phyloP scores from a whole-genome alignment of 2,113 vertebrate species.

The Mionectes macconnelli region DNA sequence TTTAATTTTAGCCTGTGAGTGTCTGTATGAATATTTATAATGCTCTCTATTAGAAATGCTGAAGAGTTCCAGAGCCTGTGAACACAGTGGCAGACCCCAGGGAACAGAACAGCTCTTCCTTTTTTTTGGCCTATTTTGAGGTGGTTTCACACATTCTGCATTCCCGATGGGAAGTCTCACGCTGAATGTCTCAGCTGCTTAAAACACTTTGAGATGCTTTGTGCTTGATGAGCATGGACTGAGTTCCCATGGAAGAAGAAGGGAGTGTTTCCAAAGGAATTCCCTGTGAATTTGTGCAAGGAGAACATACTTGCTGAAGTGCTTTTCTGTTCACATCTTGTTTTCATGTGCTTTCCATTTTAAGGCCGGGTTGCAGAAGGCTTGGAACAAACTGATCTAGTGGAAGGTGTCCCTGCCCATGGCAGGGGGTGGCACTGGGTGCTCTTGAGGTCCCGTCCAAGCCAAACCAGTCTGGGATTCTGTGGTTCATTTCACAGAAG shows the following conservation, averaged over 20 bases:
- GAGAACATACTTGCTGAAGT: not conserved
- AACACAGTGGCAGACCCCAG: not conserved
- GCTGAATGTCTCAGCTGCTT: conserved; percentile 6
- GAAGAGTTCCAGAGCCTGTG: conserved; percentile 7
- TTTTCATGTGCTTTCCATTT: not conserved
- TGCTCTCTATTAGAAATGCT: conserved; percentile 20
- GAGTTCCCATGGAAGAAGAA: not conserved
- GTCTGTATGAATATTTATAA: conserved; percentile 61
- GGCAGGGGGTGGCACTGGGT: not conserved
- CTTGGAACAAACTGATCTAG: not conserved
- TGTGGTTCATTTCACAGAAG: not conserved
- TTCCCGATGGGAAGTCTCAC: conserved; percentile 24
- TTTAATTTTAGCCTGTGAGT: conserved; percentile 45
- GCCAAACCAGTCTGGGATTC: not conserved
- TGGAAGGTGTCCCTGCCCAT: rapidly evolving
- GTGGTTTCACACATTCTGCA: conserved; percentile 15
- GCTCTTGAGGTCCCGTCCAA: not conserved
- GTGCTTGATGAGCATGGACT: not conserved
- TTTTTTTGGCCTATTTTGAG: not conserved
- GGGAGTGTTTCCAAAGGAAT: conserved; percentile 11
- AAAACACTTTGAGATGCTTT: not conserved
- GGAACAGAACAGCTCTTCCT: not conserved
- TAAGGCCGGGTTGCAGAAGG: not conserved
- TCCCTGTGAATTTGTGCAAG: not conserved
- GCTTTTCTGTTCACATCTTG: not conserved